phyloP scores from a whole-genome alignment of 2,888 invertebrate species.

The Protodeltote pygarga region DNA sequence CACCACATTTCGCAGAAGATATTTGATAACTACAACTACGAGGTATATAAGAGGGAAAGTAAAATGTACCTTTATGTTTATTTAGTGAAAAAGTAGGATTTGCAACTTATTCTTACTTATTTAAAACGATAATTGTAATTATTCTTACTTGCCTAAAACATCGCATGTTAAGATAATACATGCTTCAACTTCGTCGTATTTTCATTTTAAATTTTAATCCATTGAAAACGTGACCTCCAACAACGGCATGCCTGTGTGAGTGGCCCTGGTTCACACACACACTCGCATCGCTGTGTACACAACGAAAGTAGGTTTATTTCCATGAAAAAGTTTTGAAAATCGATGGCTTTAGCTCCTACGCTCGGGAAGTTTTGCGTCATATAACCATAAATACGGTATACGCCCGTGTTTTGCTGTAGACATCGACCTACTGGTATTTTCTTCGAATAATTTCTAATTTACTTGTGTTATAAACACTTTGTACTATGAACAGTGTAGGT shows the following conservation, averaged over 20 bases:
- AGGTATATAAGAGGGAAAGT: too few relatives aligned
- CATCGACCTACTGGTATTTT: constrained; percentile 65
- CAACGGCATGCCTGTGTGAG: constrained; percentile 60
- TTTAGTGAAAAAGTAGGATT: too few relatives aligned
- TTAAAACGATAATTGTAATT: too few relatives aligned
- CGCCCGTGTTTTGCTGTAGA: constrained; percentile 78
- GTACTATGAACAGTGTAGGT: constrained; percentile 41
- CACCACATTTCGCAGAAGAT: too few relatives aligned
- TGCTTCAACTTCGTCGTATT: constrained; percentile 21
- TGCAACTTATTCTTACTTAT: too few relatives aligned
- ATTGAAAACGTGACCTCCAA: constrained; percentile 74
- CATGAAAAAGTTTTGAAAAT: constrained; percentile 88
- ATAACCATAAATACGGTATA: constrained; percentile 83
- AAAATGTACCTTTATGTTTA: too few relatives aligned
- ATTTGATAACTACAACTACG: too few relatives aligned
- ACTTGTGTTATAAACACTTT: constrained; percentile 57
- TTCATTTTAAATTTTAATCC: constrained; percentile 49
- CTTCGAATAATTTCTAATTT: constrained; percentile 68
- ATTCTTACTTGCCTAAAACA: constrained; percentile 9
- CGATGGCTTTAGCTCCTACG: constrained; percentile 86
- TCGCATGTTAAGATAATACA: constrained; percentile 14
- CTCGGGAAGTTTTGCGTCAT: constrained; percentile 84
- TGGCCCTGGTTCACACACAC: constrained; percentile 68
- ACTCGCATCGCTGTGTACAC: constrained; percentile 65
- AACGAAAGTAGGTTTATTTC: constrained; percentile 87